Evolutionary conservation across 2,888 invertebrate species (phyloP).

Genomic region (Ornithoptera priamus): DNA sequence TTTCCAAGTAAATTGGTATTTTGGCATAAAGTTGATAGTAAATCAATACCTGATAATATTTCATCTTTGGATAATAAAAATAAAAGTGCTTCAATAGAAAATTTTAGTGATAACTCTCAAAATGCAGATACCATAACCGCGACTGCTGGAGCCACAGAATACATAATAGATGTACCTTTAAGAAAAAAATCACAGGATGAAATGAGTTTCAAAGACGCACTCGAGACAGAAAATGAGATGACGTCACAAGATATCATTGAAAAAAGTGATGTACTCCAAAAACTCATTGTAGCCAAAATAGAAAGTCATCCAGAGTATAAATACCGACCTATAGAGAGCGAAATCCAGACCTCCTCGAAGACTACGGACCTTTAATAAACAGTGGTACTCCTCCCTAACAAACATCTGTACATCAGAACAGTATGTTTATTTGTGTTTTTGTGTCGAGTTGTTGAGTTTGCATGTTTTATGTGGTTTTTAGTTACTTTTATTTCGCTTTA

Average conservation of each 20-base stretch:
- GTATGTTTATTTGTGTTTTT: constrained; percentile 65
- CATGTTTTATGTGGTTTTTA: constrained; percentile 21
- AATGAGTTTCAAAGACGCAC: constrained; percentile 49
- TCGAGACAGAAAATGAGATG: constrained; percentile 47
- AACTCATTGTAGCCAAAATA: constrained; percentile 67
- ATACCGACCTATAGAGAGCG: constrained; percentile 60
- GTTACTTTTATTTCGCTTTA: constrained; percentile 30
- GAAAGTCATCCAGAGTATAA: constrained; percentile 72
- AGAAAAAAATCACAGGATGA: constrained; percentile 41
- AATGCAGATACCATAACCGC: constrained; percentile 50
- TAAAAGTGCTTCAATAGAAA: constrained; percentile 58
- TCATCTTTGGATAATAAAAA: constrained; percentile 59
- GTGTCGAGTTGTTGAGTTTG: constrained; percentile 36
- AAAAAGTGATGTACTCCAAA: constrained; percentile 67
- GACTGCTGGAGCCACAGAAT: constrained; percentile 25
- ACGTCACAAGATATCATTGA: constrained; percentile 59
- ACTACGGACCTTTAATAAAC: constrained; percentile 70
- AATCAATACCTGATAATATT: constrained; percentile 49
- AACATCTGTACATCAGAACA: constrained; percentile 50
- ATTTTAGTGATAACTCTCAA: constrained; percentile 54
- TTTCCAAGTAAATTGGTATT: constrained; percentile 79
- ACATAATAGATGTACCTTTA: constrained; percentile 31
- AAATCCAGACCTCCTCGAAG: constrained; percentile 61
- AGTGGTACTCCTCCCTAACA: constrained; percentile 27
- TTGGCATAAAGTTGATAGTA: constrained; percentile 75